Base-by-base conservation (phyloP, 2,888 invertebrate species). In the Xestoiulus laeticollis region DNA sequence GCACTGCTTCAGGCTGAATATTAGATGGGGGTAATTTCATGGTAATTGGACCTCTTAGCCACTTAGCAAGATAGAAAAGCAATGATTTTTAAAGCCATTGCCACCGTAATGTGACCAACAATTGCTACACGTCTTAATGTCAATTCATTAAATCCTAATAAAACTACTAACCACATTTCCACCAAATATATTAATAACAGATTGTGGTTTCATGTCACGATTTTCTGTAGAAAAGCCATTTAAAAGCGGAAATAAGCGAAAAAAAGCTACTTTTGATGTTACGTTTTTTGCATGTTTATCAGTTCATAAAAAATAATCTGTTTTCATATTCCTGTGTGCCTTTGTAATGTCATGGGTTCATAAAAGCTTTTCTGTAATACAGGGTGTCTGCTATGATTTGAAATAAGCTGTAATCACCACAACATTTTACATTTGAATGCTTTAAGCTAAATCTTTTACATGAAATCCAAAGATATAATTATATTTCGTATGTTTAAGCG, bases 211-310 rank as follows among this genome's bases (percentile, higher is more conserved):
- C 68, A 68, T 26, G 68, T 68, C 68, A 68, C 68, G 68, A 68
- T 68, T 26, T 26, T 26, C 68, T 68, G 68, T 26, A 68, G 26
- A 68, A 26, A 68, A 26, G n/a, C 26, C 26, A 68, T 68, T 68
- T 68, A 68, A 68, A 68, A 26, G 68, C 68, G 12, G 68, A 26
- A 26, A 26, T n/a, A 68, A 68, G 5, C 12, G 26, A 68, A 68
- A 26, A n/a, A 26, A 26, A 1, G 26, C 68, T 12, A 68, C 26
- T 68, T 68, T 68, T 3, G 68, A 68, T 26, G 68, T 68, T 68
- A 68, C 68, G 68, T 68, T 68, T 68, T 26, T 26, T n/a, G 68
- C 68, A 68, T 68, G 68, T 68, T 68, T 68, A 68, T 68, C 68
- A 68, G 68, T 68, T 68, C n/a, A 68, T 68, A 26, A 26, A 68